Conservation (phyloP, 2,113 vertebrate genomes). For the Pangasianodon gigas region DNA sequence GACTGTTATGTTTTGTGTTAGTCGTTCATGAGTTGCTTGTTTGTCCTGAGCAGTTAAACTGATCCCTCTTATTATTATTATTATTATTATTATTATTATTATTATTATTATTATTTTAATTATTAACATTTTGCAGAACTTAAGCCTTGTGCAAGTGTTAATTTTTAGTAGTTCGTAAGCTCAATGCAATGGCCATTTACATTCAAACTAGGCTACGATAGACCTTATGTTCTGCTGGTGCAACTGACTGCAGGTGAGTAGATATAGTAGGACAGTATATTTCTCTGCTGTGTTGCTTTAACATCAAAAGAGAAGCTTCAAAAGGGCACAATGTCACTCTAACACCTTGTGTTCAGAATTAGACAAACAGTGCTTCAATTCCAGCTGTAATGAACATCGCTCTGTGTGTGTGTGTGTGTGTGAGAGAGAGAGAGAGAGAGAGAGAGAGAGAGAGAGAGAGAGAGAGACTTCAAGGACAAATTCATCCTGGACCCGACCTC, state of each 20-base stretch:
- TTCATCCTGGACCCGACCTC: background rate
- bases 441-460: background rate
- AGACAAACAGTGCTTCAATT: background rate
- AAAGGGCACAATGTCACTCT: background rate
- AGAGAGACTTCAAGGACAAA: background rate
- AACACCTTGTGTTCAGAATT: background rate
- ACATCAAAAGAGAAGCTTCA: background rate
- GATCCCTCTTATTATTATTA: no score
- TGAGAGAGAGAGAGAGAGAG: background rate
- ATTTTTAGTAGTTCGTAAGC: background rate
- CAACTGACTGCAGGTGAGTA: background rate
- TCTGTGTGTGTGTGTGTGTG: background rate
- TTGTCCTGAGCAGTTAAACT: no score
- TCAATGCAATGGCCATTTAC: background rate
- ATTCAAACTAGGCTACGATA: background rate
- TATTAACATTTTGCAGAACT: no score
- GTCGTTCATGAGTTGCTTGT: no score
- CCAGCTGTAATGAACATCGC: background rate
- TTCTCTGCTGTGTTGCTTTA: background rate
- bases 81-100: no score
- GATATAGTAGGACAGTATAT: background rate
- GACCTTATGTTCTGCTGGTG: background rate
- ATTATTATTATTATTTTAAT: no score
- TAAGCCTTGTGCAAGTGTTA: background rate
- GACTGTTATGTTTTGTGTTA: no score